phyloP scores from a whole-genome alignment of 2,797 vertebrate genomes.

The Tapera naevia region DNA sequence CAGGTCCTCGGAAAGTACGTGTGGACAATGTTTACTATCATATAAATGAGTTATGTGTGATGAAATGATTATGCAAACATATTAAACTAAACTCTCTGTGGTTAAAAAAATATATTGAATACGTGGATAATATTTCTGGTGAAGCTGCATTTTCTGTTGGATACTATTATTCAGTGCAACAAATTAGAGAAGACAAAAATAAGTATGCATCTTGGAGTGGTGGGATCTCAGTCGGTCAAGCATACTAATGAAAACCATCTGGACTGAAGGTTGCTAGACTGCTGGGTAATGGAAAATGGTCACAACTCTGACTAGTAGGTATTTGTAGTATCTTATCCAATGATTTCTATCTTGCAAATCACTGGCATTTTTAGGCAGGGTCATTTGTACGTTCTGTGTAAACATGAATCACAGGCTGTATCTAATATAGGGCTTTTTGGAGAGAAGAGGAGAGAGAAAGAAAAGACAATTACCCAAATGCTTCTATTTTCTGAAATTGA shows the following conservation, averaged over 20 bases:
- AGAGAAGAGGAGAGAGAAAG: neutral
- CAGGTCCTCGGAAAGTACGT: slow-evolving; percentile 92
- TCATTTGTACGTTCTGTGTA: neutral
- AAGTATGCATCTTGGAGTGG: neutral
- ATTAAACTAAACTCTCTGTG: neutral
- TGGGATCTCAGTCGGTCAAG: neutral
- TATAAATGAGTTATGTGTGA: neutral
- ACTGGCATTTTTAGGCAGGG: neutral
- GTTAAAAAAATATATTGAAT: neutral
- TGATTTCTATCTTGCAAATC: neutral
- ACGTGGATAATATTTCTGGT: neutral
- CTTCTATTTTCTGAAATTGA: neutral
- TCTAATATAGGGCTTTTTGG: neutral
- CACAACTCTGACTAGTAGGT: neutral
- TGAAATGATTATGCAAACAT: neutral
- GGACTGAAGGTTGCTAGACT: neutral
- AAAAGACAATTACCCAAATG: neutral
- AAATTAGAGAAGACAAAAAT: neutral
- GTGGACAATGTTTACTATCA: neutral
- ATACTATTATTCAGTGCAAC: neutral
- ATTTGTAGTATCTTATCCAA: neutral
- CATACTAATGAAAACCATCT: neutral
- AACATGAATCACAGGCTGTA: neutral
- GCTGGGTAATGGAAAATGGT: neutral
- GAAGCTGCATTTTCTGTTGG: neutral